A percentile compares a stretch with the other conserved stretches of the same genome.
Evolutionary conservation across 2,888 invertebrate genomes (phyloP).

Genomic region (Lutraria lutraria): DNA sequence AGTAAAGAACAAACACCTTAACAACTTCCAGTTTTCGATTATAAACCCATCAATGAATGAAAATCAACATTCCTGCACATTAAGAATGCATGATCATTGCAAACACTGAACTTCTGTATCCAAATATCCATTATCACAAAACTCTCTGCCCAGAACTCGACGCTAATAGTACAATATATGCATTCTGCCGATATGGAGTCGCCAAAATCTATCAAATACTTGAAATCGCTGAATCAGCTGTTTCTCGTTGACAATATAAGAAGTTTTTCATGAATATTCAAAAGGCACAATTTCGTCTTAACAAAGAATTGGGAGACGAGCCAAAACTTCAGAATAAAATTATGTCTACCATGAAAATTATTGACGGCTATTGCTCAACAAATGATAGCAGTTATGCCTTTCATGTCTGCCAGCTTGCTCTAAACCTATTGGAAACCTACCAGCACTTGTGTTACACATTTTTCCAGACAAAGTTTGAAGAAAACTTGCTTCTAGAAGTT

Average conservation of each 20-base stretch:
- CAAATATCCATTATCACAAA: neutral
- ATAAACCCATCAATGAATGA: neutral
- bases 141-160: neutral
- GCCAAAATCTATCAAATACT: conserved; percentile 23
- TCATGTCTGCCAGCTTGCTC: conserved; percentile 16
- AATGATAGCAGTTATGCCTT: conserved; percentile 27
- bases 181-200: conserved; percentile 14
- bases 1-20: neutral
- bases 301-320: conserved; percentile 32
- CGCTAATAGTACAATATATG: neutral
- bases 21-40: neutral
- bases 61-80: neutral
- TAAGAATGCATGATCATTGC: neutral
- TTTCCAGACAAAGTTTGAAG: conserved; percentile 11
- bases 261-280: conserved; percentile 41
- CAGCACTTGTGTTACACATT: conserved; percentile 20
- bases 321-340: conserved; percentile 48
- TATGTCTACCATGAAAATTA: conserved; percentile 37
- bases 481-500: neutral
- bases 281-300: conserved; percentile 9
- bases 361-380: conserved; percentile 24
- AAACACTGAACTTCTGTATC: neutral
- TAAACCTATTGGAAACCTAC: conserved; percentile 14
- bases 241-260: neutral
- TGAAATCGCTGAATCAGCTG: conserved; percentile 28